Percentiles rank a stretch among this genome's conserved stretches.
Conservation (phyloP, 2,113 vertebrate species). For the Scopus umbretta region DNA sequence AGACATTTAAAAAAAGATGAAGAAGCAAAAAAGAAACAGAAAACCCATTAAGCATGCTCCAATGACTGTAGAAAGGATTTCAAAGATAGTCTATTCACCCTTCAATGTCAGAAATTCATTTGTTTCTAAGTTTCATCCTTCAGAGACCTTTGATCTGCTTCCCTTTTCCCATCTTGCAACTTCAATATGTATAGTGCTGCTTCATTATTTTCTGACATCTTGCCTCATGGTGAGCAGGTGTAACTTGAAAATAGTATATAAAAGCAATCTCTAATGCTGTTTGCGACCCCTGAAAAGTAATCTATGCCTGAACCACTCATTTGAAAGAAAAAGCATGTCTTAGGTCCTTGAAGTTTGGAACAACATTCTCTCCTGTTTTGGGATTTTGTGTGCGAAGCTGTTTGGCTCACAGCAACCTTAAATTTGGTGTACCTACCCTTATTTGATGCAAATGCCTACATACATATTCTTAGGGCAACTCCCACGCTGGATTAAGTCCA, state of each 20-base stretch:
- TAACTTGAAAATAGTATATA: constrained; percentile 62
- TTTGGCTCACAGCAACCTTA: neutral
- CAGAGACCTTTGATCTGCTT: constrained; percentile 69
- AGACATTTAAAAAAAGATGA: neutral
- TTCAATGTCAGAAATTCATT: constrained; percentile 54
- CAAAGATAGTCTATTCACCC: neutral
- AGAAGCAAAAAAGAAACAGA: neutral
- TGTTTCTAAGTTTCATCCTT: constrained; percentile 63
- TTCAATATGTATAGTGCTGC: constrained; percentile 58
- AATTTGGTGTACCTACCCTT: neutral
- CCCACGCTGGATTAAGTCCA: neutral
- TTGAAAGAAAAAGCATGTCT: constrained; percentile 10
- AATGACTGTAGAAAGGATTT: constrained; percentile 5
- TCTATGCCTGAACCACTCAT: constrained; percentile 26
- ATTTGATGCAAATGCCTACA: neutral
- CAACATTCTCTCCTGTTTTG: neutral
- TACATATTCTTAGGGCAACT: neutral
- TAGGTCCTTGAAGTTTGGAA: neutral
- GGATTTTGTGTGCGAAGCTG: neutral
- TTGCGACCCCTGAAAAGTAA: constrained; percentile 21
- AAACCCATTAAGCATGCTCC: neutral
- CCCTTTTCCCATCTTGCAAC: constrained; percentile 54
- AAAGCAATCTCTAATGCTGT: constrained; percentile 57
- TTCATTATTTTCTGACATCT: constrained; percentile 75
- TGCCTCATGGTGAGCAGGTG: constrained; percentile 61